Evolutionary conservation across 1,140 invertebrate genomes (phyloP).

Genomic region (Scaptodrosophila lebanonensis): DNA sequence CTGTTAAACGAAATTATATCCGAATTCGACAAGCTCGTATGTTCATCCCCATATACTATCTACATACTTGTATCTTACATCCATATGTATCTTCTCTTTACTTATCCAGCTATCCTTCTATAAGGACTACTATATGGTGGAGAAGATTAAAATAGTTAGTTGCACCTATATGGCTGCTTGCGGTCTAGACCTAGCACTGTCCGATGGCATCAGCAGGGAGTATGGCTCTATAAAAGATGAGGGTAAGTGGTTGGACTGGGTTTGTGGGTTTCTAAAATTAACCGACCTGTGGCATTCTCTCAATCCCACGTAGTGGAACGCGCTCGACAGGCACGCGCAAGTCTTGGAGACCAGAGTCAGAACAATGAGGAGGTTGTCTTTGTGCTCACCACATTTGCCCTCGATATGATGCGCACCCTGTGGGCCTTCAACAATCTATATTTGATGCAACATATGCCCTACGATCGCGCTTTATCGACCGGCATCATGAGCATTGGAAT

Average conservation of each 20-base stretch:
- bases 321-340: background rate
- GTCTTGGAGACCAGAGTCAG: background rate
- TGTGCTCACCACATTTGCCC: slow-evolving; percentile 42
- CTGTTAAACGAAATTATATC: slow-evolving; percentile 93
- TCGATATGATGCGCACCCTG: slow-evolving; percentile 47
- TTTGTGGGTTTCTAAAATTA: background rate
- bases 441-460: background rate
- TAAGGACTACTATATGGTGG: slow-evolving; percentile 71
- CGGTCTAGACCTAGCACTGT: slow-evolving; percentile 82
- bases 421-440: slow-evolving; percentile 25
- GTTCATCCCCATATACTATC: background rate
- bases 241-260: background rate
- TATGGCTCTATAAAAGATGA: slow-evolving; percentile 1
- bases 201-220: background rate
- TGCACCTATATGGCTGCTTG: slow-evolving; percentile 97
- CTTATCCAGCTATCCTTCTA: slow-evolving; percentile 23
- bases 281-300: background rate
- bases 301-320: too few species aligned
- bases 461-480: background rate
- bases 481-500: slow-evolving; percentile 80
- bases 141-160: slow-evolving; percentile 95
- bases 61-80: background rate
- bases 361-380: slow-evolving; percentile 36
- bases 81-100: background rate
- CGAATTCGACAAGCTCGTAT: slow-evolving; percentile 85